A percentile compares a stretch with the other conserved stretches of the same genome.
Conservation (phyloP, 2,113 vertebrate genomes). For the Zingel zingel region DNA sequence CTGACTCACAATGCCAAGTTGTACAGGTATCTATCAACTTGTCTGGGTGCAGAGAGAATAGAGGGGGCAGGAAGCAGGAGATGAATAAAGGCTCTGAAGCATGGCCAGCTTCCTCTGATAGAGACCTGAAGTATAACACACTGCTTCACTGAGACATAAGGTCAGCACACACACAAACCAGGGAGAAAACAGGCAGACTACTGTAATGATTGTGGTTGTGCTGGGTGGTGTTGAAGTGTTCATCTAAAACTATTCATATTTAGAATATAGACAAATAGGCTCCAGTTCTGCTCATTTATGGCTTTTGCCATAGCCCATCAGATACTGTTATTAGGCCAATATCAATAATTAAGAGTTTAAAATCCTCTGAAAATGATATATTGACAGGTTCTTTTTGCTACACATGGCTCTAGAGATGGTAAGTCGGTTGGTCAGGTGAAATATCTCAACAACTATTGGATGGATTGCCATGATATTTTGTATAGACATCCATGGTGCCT, state of each 20-base stretch:
- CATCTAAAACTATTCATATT: not conserved
- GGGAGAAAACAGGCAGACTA: not conserved
- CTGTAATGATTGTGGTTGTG: conserved; percentile 6
- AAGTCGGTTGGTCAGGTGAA: not conserved
- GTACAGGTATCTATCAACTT: conserved; percentile 65
- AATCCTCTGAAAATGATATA: not conserved
- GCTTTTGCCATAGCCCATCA: not conserved
- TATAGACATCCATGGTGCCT: too few relatives aligned
- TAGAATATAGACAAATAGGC: not conserved
- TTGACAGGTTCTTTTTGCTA: not conserved
- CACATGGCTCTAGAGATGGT: not conserved
- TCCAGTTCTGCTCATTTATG: not conserved
- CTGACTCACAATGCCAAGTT: conserved; percentile 51
- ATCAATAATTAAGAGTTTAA: not conserved
- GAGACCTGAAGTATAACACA: conserved; percentile 42
- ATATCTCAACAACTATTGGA: not conserved
- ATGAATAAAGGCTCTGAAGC: conserved; percentile 69
- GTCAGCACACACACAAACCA: conserved; percentile 23
- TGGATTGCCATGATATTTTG: not conserved
- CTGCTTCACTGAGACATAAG: conserved; percentile 20
- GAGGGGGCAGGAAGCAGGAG: conserved; percentile 65
- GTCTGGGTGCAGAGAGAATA: conserved; percentile 54
- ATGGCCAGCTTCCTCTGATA: conserved; percentile 72
- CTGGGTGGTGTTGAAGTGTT: not conserved
- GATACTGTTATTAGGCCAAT: not conserved